Evolutionary conservation across 1,140 invertebrate species (phyloP).

Genomic region (Drosophila sp.): DNA sequence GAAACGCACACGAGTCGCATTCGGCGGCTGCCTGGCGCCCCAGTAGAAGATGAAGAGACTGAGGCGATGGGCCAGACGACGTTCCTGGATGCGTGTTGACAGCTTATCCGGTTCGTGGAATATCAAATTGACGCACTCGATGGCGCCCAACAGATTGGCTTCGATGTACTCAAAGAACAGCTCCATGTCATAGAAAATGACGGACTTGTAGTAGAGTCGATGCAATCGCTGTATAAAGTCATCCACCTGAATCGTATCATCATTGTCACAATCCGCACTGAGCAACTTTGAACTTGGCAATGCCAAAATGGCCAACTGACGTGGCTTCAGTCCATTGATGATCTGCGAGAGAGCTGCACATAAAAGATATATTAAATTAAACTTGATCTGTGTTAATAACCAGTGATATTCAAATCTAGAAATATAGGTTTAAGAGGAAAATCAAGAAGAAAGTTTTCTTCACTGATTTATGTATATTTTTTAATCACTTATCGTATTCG

Average conservation of each 20-base stretch:
- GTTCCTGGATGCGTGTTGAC: conserved; percentile 50
- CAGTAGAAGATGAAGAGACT: conserved; percentile 83
- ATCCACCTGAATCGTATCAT: conserved; percentile 57
- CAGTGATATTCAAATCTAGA: too few relatives aligned
- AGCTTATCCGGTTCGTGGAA: conserved; percentile 66
- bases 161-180: conserved; percentile 77
- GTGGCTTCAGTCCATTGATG: conserved; percentile 65
- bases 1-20: conserved; percentile 37
- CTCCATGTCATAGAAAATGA: conserved; percentile 71
- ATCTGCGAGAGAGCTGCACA: conserved; percentile 75
- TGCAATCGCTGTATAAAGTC: conserved; percentile 71
- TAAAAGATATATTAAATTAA: not conserved
- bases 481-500: too few relatives aligned
- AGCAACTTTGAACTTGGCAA: conserved; percentile 17
- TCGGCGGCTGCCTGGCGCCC: conserved; percentile 70
- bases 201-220: conserved; percentile 67
- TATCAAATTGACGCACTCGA: conserved; percentile 80
- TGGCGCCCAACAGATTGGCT: conserved; percentile 63
- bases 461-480: too few relatives aligned
- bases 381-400: too few relatives aligned
- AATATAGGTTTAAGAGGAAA: too few relatives aligned
- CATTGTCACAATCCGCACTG: conserved; percentile 35
- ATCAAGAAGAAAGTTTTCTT: too few relatives aligned
- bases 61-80: conserved; percentile 73
- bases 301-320: conserved; percentile 62